These are phyloP conservation scores for Sciurus carolinensis DNA, from an alignment of 2,797 vertebrate genomes.

Conservation along the genomic window DNA sequence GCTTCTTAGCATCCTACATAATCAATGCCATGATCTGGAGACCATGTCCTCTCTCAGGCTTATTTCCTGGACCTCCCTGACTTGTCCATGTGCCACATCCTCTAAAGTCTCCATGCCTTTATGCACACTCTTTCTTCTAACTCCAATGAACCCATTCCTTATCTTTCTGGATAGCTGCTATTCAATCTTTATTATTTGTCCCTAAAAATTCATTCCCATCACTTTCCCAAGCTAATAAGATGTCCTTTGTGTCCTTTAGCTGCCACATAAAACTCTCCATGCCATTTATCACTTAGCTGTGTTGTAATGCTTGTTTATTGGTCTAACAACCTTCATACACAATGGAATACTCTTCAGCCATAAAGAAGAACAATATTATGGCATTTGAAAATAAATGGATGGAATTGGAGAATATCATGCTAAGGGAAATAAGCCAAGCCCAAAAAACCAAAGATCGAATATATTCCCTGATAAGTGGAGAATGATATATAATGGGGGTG, in stretches of 20 bases:
- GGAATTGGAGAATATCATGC: too few relatives aligned
- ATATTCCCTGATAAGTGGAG: too few relatives aligned
- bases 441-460: too few relatives aligned
- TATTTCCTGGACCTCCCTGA: background rate
- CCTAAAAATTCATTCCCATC: background rate
- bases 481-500: too few relatives aligned
- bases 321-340: background rate
- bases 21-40: background rate
- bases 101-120: background rate
- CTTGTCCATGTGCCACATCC: background rate
- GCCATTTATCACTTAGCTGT: background rate
- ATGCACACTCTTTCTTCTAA: background rate
- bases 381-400: too few relatives aligned
- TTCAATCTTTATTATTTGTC: conserved; percentile 13
- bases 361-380: too few relatives aligned
- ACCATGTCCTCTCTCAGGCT: background rate
- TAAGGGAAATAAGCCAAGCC: too few relatives aligned
- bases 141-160: background rate
- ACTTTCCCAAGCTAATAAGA: conserved; percentile 9
- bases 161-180: background rate
- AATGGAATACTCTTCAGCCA: too few relatives aligned
- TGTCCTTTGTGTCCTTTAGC: background rate
- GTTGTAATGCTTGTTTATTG: background rate
- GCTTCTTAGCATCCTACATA: background rate
- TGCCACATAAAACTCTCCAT: background rate